phyloP scores from a whole-genome alignment of 2,888 invertebrate species.

The Nephrotoma flavescens region DNA sequence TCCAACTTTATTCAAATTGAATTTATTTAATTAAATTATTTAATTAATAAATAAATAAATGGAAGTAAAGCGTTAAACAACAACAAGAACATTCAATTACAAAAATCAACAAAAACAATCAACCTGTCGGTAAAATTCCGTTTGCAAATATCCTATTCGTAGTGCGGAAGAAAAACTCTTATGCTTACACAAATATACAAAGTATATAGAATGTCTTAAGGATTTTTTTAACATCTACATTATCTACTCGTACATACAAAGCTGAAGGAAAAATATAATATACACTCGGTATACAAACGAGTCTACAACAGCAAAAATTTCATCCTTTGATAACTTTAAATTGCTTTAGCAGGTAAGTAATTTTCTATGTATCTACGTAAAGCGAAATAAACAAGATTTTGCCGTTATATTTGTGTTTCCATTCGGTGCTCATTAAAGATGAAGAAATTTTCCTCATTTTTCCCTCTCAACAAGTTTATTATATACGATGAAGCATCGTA shows the following conservation, averaged over 20 bases:
- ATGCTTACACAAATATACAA: neutral
- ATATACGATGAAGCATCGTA: neutral
- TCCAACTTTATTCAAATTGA: neutral
- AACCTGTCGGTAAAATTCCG: neutral
- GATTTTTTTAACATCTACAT: neutral
- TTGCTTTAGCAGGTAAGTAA: neutral
- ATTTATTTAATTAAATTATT: neutral
- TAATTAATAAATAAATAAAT: neutral
- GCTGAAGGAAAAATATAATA: neutral
- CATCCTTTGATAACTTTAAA: neutral
- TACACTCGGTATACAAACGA: neutral
- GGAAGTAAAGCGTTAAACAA: neutral
- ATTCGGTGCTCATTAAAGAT: neutral
- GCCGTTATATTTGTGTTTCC: neutral
- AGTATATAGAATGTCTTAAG: neutral
- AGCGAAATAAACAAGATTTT: neutral
- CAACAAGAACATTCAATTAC: neutral
- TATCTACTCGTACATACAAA: neutral
- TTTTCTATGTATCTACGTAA: neutral
- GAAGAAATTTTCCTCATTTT: neutral
- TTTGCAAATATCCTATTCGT: neutral
- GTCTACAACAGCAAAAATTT: neutral
- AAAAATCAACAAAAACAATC: neutral
- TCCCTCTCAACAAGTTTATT: neutral
- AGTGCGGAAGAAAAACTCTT: neutral